Conservation (phyloP, 64 coral and sea anemone species). For the Orbicella faveolata region DNA sequence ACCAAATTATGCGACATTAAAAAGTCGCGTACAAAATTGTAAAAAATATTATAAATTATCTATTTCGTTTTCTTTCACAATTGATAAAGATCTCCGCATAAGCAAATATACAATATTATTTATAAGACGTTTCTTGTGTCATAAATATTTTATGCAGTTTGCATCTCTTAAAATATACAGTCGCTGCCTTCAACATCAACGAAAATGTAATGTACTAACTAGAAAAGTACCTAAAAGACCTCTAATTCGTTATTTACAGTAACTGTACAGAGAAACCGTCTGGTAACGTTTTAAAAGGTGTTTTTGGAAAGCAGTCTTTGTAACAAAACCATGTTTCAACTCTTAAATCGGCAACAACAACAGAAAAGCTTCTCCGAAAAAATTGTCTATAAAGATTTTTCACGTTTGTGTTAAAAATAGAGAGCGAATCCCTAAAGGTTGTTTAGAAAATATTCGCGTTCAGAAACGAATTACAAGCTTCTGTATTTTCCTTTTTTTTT, state of each 20-base stretch:
- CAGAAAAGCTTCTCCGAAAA: neutral
- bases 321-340: constrained; percentile 13
- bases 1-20: constrained; percentile 35
- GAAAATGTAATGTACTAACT: constrained; percentile 24
- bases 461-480: constrained; percentile 37
- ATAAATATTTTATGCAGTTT: constrained; percentile 54
- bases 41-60: constrained; percentile 57
- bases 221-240: constrained; percentile 5
- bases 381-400: neutral
- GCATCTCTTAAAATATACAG: constrained; percentile 46
- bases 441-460: neutral
- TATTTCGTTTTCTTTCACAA: constrained; percentile 44
- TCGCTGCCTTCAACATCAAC: constrained; percentile 26
- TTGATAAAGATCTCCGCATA: constrained; percentile 58
- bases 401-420: neutral
- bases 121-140: constrained; percentile 40
- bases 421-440: neutral
- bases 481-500: neutral
- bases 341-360: neutral
- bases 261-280: constrained; percentile 22
- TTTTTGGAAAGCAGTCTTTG: constrained; percentile 5
- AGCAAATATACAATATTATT: constrained; percentile 58
- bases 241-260: constrained; percentile 32
- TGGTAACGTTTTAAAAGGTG: neutral
- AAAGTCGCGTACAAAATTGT: constrained; percentile 39